Conservation (phyloP, 2,113 vertebrate genomes). For the Apodemus sylvaticus region DNA sequence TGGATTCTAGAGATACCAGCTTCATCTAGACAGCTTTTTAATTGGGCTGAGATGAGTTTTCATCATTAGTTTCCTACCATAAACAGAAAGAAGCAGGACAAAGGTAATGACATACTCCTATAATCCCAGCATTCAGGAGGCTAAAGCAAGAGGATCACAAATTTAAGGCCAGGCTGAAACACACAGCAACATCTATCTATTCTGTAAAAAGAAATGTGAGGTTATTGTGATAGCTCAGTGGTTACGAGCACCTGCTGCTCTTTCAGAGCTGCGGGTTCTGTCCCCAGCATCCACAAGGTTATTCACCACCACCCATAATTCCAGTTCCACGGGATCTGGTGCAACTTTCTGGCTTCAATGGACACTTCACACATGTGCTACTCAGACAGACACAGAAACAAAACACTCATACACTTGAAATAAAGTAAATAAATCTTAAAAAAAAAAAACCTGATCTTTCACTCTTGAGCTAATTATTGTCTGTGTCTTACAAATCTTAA, state of each 20-base stretch:
- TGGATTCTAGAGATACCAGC: constrained; percentile 49
- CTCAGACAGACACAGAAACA: background rate
- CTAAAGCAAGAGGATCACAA: background rate
- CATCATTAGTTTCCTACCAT: background rate
- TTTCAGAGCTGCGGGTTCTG: background rate
- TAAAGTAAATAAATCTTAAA: background rate
- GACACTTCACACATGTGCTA: background rate
- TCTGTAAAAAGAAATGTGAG: background rate
- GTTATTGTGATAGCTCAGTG: too few species aligned
- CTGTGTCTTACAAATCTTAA: background rate
- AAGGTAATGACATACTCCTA: background rate
- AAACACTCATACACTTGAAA: background rate
- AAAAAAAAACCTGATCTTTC: background rate
- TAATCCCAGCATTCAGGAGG: background rate
- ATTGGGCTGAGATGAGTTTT: constrained; percentile 36
- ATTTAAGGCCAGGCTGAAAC: background rate
- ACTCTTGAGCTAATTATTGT: background rate
- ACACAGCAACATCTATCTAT: background rate
- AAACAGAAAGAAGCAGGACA: background rate
- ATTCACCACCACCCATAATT: background rate
- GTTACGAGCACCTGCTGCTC: background rate
- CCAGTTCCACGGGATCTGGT: background rate
- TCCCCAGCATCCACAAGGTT: background rate
- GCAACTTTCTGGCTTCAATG: background rate
- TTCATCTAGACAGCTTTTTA: background rate